These are phyloP conservation scores for Harpagifer antarcticus DNA, from an alignment of 2,797 vertebrate species.

Conservation along the genomic window DNA sequence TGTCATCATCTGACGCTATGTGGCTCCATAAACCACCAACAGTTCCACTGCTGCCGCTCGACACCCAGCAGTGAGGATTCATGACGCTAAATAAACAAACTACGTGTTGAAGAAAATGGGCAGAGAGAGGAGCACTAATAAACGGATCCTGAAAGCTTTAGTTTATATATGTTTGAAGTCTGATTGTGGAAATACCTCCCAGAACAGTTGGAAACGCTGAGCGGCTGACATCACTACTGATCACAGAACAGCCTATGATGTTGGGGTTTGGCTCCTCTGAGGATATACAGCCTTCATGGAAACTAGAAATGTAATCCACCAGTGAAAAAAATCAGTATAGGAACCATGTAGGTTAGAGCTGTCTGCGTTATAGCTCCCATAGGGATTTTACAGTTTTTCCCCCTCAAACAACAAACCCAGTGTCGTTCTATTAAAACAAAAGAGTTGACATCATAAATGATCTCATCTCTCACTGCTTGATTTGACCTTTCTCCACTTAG, in stretches of 20 bases:
- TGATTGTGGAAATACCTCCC: conserved; percentile 46
- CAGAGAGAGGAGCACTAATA: conserved; percentile 14
- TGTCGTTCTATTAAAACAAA: conserved; percentile 63
- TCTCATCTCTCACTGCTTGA: conserved; percentile 66
- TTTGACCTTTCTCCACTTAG: conserved; percentile 66
- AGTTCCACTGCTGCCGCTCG: conserved; percentile 49
- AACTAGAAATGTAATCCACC: conserved; percentile 72
- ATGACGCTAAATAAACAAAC: conserved; percentile 35
- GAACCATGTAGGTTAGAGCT: conserved; percentile 43
- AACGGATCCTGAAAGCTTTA: conserved; percentile 29
- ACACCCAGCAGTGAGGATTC: conserved; percentile 29
- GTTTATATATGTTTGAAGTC: conserved; percentile 48
- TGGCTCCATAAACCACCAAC: conserved; percentile 63
- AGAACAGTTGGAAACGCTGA: conserved; percentile 51
- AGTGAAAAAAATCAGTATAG: conserved; percentile 38
- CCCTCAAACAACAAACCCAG: conserved; percentile 62
- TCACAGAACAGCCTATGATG: conserved; percentile 58
- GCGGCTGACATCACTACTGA: conserved; percentile 68
- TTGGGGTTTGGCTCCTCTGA: conserved; percentile 70
- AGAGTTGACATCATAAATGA: conserved; percentile 75
- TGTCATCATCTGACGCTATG: conserved; percentile 69
- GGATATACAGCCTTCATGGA: conserved; percentile 68
- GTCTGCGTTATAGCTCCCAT: conserved; percentile 52
- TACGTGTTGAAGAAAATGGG: not conserved
- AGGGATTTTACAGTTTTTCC: conserved; percentile 34